Evolutionary conservation across 2,888 invertebrate genomes (phyloP).

Genomic region (Stenurella melanura): DNA sequence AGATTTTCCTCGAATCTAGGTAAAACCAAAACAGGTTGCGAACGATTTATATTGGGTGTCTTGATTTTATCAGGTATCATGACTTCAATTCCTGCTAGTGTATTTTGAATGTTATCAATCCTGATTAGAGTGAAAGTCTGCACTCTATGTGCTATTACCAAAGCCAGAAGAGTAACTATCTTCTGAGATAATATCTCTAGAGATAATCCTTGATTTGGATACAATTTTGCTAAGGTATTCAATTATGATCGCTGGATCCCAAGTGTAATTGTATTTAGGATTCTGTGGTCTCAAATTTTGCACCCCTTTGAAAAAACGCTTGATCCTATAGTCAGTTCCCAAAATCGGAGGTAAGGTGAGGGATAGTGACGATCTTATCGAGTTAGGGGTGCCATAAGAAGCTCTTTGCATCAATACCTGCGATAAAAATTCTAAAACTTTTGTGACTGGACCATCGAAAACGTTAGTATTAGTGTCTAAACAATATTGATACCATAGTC

Average conservation of each 20-base stretch:
- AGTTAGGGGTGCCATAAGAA: too few species aligned
- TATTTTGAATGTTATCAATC: constrained; percentile 14
- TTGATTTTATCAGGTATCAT: constrained; percentile 18
- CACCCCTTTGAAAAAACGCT: too few species aligned
- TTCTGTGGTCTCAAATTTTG: too few species aligned
- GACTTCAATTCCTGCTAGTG: constrained; percentile 10
- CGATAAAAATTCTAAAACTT: too few species aligned
- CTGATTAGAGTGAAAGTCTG: constrained; percentile 1
- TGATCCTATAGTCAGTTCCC: too few species aligned
- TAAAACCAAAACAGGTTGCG: constrained; percentile 8
- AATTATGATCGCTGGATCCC: neutral
- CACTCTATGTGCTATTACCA: neutral
- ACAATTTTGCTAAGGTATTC: neutral
- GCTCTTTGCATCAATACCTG: too few species aligned
- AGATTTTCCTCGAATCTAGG: constrained; percentile 17
- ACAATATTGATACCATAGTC: too few species aligned
- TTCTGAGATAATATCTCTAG: neutral
- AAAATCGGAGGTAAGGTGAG: too few species aligned
- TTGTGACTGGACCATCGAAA: too few species aligned
- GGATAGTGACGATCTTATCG: too few species aligned
- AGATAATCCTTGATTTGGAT: neutral
- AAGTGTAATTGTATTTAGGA: constrained; percentile 23
- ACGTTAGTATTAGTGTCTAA: too few species aligned
- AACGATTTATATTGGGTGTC: constrained; percentile 5
- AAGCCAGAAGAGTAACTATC: neutral